Percentiles rank a stretch among this genome's conserved stretches.
Conservation (phyloP, 30 jellyfish, hydroid and myxozoan genomes). For the Pseudorhiza aurosa region DNA sequence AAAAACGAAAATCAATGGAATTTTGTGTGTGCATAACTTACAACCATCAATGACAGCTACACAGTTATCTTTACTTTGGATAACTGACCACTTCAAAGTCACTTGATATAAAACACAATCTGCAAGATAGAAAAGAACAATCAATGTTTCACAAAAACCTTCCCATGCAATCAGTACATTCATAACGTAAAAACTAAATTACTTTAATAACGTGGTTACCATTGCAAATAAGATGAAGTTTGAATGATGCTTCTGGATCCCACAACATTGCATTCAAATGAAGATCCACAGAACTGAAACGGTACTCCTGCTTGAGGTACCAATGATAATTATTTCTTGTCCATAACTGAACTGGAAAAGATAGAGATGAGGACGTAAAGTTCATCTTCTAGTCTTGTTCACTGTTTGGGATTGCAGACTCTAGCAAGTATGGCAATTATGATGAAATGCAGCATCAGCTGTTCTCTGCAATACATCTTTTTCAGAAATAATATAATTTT, state of each 20-base stretch:
- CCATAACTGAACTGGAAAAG: constrained; percentile 89
- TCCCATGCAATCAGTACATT: too few relatives aligned
- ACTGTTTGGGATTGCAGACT: too few relatives aligned
- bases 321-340: constrained; percentile 85
- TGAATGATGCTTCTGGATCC: constrained; percentile 76
- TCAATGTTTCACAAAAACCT: too few relatives aligned
- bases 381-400: too few relatives aligned
- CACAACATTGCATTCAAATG: constrained; percentile 43
- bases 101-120: constrained; percentile 71
- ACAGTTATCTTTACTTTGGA: constrained; percentile 75
- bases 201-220: constrained; percentile 13
- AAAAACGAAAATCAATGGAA: too few relatives aligned
- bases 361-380: too few relatives aligned
- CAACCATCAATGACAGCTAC: constrained; percentile 98
- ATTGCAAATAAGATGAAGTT: constrained; percentile 65
- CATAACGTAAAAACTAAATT: neutral
- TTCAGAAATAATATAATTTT: too few relatives aligned
- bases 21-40: constrained; percentile 49
- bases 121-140: too few relatives aligned
- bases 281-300: constrained; percentile 20
- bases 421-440: too few relatives aligned
- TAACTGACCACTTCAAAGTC: constrained; percentile 49
- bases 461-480: too few relatives aligned
- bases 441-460: too few relatives aligned
- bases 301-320: constrained; percentile 87